Evolutionary conservation across 2,888 invertebrate genomes (phyloP).

Genomic region (Ophion obscuratus): DNA sequence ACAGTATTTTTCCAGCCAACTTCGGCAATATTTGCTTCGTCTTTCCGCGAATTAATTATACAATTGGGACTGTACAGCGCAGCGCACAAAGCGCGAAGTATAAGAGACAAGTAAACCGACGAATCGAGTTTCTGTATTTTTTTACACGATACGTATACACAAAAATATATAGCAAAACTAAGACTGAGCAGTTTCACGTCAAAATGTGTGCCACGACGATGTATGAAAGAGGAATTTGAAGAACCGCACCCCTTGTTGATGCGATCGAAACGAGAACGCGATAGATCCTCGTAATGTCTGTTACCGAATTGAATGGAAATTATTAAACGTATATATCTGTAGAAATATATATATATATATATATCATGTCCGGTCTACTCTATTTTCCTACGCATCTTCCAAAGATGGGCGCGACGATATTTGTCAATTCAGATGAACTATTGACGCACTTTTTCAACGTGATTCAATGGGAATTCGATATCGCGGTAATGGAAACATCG

Average conservation of each 20-base stretch:
- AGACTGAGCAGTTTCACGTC: conserved; percentile 55
- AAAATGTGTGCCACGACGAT: conserved; percentile 24
- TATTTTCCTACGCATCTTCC: background rate
- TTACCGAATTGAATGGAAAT: conserved; percentile 56
- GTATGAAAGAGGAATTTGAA: conserved; percentile 1
- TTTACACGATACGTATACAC: conserved; percentile 45
- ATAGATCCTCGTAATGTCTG: conserved; percentile 35
- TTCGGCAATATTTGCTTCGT: conserved; percentile 14
- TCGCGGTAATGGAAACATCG: too few relatives aligned
- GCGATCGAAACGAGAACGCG: conserved; percentile 38
- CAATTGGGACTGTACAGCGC: conserved; percentile 5
- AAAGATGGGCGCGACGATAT: too few relatives aligned
- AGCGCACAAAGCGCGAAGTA: background rate
- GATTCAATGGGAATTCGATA: too few relatives aligned
- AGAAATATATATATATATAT: background rate
- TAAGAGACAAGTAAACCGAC: background rate
- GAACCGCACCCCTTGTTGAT: conserved; percentile 56
- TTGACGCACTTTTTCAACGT: too few relatives aligned
- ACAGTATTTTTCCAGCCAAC: conserved; percentile 23
- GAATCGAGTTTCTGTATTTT: conserved; percentile 49
- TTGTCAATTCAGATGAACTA: too few relatives aligned
- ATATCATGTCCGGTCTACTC: background rate
- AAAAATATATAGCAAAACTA: conserved; percentile 24
- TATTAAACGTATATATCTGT: conserved; percentile 31
- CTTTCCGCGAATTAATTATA: conserved; percentile 33